Evolutionary conservation across 2,113 vertebrate genomes (phyloP).

Genomic region (Zosterops hypoxanthus): DNA sequence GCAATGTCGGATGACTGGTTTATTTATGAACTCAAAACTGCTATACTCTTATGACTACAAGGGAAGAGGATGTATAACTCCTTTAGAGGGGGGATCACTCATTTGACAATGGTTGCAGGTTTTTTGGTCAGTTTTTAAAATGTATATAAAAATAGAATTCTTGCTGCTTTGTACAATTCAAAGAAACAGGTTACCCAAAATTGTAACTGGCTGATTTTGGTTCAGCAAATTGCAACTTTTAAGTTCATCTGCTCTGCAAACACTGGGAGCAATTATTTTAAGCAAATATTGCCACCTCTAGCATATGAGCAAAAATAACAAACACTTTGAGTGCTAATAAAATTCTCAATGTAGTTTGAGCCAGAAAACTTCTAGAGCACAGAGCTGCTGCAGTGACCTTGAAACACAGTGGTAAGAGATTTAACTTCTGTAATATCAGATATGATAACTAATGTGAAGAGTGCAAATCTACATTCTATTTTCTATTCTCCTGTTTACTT

Average conservation of each 20-base stretch:
- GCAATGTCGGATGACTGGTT: not conserved
- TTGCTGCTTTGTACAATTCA: not conserved
- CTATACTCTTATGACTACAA: not conserved
- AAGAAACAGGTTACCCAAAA: not conserved
- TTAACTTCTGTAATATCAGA: not conserved
- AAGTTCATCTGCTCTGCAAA: not conserved
- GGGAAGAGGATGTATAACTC: not conserved
- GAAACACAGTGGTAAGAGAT: not conserved
- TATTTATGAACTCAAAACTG: not conserved
- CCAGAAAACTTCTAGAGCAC: not conserved
- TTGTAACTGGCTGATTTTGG: not conserved
- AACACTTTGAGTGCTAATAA: not conserved
- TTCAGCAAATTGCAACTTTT: not conserved
- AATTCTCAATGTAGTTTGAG: not conserved
- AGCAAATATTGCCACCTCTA: not conserved
- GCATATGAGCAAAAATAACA: not conserved
- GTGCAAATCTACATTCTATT: not conserved
- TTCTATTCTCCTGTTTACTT: not conserved
- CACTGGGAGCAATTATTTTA: not conserved
- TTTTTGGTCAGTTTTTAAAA: not conserved
- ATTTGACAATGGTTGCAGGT: rapidly evolving
- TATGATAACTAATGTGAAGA: not conserved
- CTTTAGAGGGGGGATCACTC: not conserved
- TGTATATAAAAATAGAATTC: not conserved
- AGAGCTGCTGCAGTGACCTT: not conserved